phyloP scores from a whole-genome alignment of 1,140 invertebrate genomes.

The Pantala flavescens region DNA sequence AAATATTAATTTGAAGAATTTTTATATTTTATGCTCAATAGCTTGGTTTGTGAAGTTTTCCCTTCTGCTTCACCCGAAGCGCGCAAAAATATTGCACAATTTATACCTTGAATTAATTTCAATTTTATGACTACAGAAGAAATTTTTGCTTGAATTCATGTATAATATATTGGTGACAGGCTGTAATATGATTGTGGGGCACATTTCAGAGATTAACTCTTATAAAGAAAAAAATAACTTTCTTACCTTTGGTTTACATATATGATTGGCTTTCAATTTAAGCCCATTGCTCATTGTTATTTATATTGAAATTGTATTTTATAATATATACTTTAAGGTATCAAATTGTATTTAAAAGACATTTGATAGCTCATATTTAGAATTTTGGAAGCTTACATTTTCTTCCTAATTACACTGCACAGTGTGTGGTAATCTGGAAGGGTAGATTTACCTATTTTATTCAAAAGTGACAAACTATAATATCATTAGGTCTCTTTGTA shows the following conservation, averaged over 20 bases:
- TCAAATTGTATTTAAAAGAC: neutral
- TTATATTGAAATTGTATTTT: neutral
- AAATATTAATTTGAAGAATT: constrained; percentile 3
- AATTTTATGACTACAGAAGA: neutral
- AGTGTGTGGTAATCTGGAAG: no score
- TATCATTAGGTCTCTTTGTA: no score
- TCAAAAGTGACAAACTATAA: no score
- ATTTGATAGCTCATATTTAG: neutral
- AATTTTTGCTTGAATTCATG: neutral
- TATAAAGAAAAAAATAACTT: no score
- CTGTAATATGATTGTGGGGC: neutral
- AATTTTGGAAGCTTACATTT: neutral
- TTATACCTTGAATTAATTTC: neutral
- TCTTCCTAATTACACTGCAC: neutral
- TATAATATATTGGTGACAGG: neutral
- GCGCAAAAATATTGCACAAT: neutral
- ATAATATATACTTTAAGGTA: neutral
- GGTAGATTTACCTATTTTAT: no score
- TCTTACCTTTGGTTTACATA: neutral
- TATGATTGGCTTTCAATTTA: no score
- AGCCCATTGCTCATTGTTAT: neutral
- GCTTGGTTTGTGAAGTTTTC: neutral
- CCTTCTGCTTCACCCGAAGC: neutral
- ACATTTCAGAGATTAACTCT: neutral
- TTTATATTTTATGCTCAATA: constrained; percentile 3